Base-by-base conservation (phyloP, 2,113 vertebrate species). In the Ceuthmochares aereus region DNA sequence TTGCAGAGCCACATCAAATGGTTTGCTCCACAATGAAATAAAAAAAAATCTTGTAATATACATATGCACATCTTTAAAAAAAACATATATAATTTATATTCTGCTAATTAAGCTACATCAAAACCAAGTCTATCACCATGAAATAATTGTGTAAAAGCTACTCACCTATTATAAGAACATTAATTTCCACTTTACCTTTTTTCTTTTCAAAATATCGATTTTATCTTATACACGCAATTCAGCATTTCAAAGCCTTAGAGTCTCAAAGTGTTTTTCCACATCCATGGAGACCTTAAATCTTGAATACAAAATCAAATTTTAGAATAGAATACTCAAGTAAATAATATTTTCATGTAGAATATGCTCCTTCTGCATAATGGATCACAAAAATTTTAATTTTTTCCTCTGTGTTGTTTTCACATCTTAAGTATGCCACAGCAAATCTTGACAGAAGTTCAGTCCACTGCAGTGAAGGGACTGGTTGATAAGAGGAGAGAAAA, bases 91-190 rank as follows among this genome's bases (percentile, higher is more conserved):
- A 97, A 98, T 98, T 97, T 95, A 97, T 97, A 96, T 95, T 96
- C 96, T 97, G 89, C 97, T 98, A 97, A 98, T 97, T 98, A 98
- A 95, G 81, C 92, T 95, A 94, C 94, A 98, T 97, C 94, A 96
- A 95, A 90, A 96, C 91, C 67, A 97, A 94, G 95, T 90, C 93
- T 76, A 89, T 95, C 93, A 90, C 93, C 81, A 90, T 69, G 87
- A 97, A 98, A 94, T 97, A 97, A 97, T 96, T 95, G 96, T 96
- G 95, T 70, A 96, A 96, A 96, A 94, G 85, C 90, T 93, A 87
- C 95, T 95, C 96, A 97, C 94, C 92, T 98, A 97, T 97, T 97
- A 98, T 93, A 93, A 96, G 90, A 91, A 97, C 90, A 96, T 97
- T 98, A 95, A 96, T 97, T 97, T 97, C 92, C 91, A 96, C 86